A percentile compares a stretch with the other conserved stretches of the same genome.
Evolutionary conservation across 30 jellyfish, hydroid and myxozoan genomes (phyloP).

Genomic region (Pseudorhiza aurosa): DNA sequence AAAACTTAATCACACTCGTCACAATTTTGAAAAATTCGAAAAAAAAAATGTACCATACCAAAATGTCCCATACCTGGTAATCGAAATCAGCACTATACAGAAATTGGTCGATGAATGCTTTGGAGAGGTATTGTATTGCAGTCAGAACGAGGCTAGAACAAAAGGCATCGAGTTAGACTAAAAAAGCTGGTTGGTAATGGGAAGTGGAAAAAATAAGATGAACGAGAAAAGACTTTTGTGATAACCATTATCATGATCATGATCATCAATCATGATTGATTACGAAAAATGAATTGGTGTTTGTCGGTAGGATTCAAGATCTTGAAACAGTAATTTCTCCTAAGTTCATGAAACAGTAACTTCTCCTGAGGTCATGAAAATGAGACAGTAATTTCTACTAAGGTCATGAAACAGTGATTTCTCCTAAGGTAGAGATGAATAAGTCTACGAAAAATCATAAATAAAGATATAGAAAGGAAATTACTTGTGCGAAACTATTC

Average conservation of each 20-base stretch:
- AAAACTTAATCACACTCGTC: neutral
- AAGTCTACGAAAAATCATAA: neutral
- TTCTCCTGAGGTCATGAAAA: too few species aligned
- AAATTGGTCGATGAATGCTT: constrained; percentile 85
- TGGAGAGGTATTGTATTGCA: constrained; percentile 88
- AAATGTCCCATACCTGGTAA: constrained; percentile 58
- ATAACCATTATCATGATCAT: too few species aligned
- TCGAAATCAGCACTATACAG: constrained; percentile 71
- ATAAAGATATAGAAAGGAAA: neutral
- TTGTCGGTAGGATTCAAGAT: too few species aligned
- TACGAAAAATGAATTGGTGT: too few species aligned
- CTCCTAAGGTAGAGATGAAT: neutral
- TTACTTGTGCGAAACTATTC: constrained; percentile 84
- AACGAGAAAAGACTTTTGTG: neutral
- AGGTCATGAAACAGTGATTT: neutral
- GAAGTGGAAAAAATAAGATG: neutral
- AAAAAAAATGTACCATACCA: neutral
- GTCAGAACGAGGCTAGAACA: constrained; percentile 77
- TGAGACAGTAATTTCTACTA: too few species aligned
- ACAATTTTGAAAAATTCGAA: neutral
- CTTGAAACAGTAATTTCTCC: too few species aligned
- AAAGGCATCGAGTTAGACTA: neutral
- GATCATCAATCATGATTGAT: too few species aligned
- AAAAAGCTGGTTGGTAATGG: neutral
- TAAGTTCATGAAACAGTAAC: too few species aligned